Evolutionary conservation across 2,797 vertebrate species (phyloP).

Genomic region (Falco peregrinus): DNA sequence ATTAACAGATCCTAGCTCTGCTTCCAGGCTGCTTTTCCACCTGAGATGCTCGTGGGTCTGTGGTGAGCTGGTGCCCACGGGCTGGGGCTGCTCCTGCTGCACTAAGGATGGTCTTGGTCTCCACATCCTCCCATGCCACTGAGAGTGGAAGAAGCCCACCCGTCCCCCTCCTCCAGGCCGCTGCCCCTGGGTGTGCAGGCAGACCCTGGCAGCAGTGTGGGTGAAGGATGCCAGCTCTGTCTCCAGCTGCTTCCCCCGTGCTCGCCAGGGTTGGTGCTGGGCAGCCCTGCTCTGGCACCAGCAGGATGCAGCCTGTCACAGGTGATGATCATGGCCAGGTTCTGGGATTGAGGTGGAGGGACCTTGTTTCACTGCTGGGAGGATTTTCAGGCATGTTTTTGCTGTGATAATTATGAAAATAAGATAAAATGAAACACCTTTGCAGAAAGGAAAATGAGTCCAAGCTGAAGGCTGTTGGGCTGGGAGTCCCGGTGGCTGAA

Average conservation of each 20-base stretch:
- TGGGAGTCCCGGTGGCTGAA: not conserved
- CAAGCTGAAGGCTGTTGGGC: not conserved
- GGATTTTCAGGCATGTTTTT: not conserved
- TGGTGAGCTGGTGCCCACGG: rapidly evolving
- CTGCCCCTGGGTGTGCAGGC: not conserved
- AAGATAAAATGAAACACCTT: not conserved
- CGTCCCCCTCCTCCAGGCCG: rapidly evolving
- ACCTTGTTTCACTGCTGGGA: not conserved
- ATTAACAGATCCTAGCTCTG: not conserved
- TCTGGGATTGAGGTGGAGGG: rapidly evolving
- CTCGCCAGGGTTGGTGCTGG: rapidly evolving
- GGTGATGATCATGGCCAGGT: not conserved
- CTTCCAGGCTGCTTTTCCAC: not conserved
- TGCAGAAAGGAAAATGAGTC: not conserved
- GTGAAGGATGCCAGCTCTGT: not conserved
- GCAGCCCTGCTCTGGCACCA: rapidly evolving
- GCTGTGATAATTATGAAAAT: not conserved
- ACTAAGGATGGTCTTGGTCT: not conserved
- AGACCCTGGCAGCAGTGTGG: rapidly evolving
- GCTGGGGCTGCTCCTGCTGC: not conserved
- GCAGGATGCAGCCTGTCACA: rapidly evolving
- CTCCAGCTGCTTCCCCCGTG: rapidly evolving
- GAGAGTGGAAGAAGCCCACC: not conserved
- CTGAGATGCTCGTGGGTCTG: rapidly evolving
- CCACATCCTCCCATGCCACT: rapidly evolving